phyloP scores from a whole-genome alignment of 2,113 vertebrate genomes.

The Trogon surrucura region DNA sequence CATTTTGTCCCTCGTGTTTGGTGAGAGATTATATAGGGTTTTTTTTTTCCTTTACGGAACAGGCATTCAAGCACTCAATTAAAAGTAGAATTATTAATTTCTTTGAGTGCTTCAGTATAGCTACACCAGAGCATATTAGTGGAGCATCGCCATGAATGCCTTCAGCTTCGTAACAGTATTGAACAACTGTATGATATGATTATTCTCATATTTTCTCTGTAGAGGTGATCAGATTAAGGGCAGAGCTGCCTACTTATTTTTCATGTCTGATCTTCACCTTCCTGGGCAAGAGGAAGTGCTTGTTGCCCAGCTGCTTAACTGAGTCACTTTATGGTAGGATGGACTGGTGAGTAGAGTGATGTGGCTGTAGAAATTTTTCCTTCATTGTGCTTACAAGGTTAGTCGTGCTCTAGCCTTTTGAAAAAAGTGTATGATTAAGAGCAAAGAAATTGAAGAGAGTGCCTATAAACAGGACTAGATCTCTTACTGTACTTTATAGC shows the following conservation, averaged over 20 bases:
- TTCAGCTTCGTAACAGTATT: neutral
- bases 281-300: neutral
- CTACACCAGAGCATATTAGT: neutral
- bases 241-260: neutral
- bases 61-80: neutral
- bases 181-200: neutral
- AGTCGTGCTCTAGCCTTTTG: neutral
- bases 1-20: neutral
- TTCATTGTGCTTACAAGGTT: neutral
- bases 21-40: neutral
- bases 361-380: neutral
- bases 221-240: neutral
- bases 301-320: slow-evolving; percentile 39
- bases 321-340: slow-evolving; percentile 6
- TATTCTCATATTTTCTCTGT: neutral
- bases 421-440: neutral
- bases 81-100: neutral
- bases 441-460: neutral
- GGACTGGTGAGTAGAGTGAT: neutral
- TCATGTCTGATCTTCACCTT: neutral
- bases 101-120: neutral
- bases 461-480: neutral
- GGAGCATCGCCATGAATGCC: neutral
- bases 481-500: neutral
- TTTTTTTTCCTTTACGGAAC: neutral